A percentile compares a stretch with the other conserved stretches of the same genome.
Conservation (phyloP, 2,113 vertebrate species). For the Telmatochromis sp. region DNA sequence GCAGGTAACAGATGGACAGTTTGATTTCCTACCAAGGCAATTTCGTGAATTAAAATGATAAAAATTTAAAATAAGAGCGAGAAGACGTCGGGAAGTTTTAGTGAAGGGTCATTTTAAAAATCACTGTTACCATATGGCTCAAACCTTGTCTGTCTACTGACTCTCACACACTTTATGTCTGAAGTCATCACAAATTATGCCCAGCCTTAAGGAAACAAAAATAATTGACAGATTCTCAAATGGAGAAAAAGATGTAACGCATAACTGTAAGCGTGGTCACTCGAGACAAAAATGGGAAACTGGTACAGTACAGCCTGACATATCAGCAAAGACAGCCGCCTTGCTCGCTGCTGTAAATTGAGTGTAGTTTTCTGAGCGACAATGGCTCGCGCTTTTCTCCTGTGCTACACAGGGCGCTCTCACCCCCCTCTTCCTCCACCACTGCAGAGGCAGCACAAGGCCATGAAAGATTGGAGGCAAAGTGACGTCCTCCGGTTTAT, state of each 20-base stretch:
- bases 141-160: neutral
- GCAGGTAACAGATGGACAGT: neutral
- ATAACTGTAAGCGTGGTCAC: constrained; percentile 2
- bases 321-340: neutral
- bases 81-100: neutral
- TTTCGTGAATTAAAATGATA: neutral
- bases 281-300: constrained; percentile 14
- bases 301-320: neutral
- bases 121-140: neutral
- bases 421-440: constrained; percentile 16
- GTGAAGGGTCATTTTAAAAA: neutral
- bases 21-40: neutral
- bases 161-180: neutral
- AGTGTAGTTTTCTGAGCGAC: constrained; percentile 3
- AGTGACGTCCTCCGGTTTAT: constrained; percentile 67
- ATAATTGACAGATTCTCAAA: constrained; percentile 37
- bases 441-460: constrained; percentile 59
- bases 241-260: neutral
- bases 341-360: constrained; percentile 13
- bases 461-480: constrained; percentile 67
- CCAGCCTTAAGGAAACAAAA: neutral
- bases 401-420: constrained; percentile 1
- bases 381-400: neutral
- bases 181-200: constrained; percentile 1
- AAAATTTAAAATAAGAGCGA: neutral